Percentiles rank a stretch among this genome's conserved stretches.
Conservation (phyloP, 2,113 vertebrate genomes). For the Amia ocellicauda region DNA sequence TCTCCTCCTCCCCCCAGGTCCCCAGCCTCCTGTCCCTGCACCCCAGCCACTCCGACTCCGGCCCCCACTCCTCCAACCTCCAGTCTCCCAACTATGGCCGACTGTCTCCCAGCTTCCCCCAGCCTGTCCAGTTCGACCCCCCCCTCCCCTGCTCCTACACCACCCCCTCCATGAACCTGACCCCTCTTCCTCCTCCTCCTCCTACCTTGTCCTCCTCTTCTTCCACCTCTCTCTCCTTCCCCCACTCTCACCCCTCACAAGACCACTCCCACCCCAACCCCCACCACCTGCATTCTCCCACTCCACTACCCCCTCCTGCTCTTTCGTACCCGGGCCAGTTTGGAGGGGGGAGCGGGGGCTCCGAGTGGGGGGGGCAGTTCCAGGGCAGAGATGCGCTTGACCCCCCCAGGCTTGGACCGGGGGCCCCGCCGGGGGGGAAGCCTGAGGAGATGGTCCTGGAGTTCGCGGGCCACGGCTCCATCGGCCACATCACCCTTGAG, state of each 20-base stretch:
- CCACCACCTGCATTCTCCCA: conserved; percentile 58
- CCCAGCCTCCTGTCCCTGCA: no score
- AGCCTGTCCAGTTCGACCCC: conserved; percentile 36
- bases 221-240: conserved; percentile 62
- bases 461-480: conserved; percentile 54
- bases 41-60: no score
- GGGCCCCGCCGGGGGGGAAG: conserved; percentile 38
- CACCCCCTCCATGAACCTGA: neutral
- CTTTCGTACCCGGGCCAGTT: conserved; percentile 54
- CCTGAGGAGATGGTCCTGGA: conserved; percentile 57
- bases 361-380: conserved; percentile 52
- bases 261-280: conserved; percentile 57
- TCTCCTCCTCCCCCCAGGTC: neutral
- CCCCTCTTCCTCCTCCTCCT: conserved; percentile 53
- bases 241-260: conserved; percentile 55
- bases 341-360: conserved; percentile 50
- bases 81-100: no score
- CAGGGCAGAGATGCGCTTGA: conserved; percentile 37
- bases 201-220: conserved; percentile 58
- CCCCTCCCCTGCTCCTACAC: neutral
- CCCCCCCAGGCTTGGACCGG: conserved; percentile 39
- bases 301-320: conserved; percentile 49
- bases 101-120: conserved; percentile 51
- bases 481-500: conserved; percentile 71
- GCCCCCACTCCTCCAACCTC: no score